Percentiles rank a stretch among this genome's conserved stretches.
phyloP scores from a whole-genome alignment of 2,797 vertebrate species.

The Ispidina picta region DNA sequence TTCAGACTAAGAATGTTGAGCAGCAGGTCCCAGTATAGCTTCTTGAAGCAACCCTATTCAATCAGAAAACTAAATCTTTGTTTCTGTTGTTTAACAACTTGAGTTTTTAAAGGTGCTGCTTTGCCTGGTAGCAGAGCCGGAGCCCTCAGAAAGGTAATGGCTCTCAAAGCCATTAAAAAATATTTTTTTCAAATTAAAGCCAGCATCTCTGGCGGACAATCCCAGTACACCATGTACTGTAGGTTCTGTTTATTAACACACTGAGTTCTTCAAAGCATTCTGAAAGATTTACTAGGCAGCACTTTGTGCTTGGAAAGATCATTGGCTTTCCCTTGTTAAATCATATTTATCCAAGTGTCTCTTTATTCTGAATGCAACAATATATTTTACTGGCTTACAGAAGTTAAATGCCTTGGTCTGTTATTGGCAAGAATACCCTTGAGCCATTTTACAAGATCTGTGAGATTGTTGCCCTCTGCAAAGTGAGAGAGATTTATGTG shows the following conservation, averaged over 20 bases:
- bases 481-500: neutral
- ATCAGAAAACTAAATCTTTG: neutral
- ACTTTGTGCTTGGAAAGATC: neutral
- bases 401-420: neutral
- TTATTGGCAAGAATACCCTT: neutral
- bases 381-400: neutral
- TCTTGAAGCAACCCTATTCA: neutral
- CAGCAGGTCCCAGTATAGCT: neutral
- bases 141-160: neutral
- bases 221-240: rapidly evolving
- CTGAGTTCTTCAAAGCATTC: neutral
- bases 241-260: neutral
- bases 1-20: neutral
- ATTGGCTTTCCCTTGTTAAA: neutral
- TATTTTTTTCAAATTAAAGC: neutral
- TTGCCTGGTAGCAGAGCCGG: neutral
- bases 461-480: neutral
- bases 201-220: neutral
- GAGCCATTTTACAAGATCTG: neutral
- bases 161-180: neutral
- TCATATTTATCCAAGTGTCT: neutral
- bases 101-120: neutral
- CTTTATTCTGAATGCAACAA: neutral
- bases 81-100: neutral
- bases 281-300: neutral